phyloP scores from a whole-genome alignment of 2,797 vertebrate genomes.

The Heliangelus exortis region DNA sequence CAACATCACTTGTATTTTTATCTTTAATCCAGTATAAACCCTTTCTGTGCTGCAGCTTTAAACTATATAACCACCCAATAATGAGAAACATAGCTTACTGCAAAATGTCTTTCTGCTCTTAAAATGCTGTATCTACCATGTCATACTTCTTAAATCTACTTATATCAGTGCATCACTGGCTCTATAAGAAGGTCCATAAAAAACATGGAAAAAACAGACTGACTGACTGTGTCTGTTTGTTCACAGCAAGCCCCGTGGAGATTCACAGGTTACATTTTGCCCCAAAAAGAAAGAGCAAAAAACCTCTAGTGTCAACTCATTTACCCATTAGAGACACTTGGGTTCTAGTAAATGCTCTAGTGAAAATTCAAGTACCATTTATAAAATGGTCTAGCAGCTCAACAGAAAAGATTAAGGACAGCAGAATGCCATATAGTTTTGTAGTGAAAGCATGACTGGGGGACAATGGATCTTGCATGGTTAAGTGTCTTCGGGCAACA shows the following conservation, averaged over 20 bases:
- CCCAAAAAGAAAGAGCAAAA: neutral
- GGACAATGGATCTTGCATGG: neutral
- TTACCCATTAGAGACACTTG: neutral
- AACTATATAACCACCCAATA: neutral
- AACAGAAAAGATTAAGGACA: neutral
- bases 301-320: neutral
- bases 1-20: neutral
- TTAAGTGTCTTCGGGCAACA: neutral
- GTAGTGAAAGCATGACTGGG: fast-evolving
- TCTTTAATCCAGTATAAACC: neutral
- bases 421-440: neutral
- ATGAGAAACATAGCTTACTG: neutral
- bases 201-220: neutral
- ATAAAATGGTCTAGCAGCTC: neutral
- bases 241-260: neutral
- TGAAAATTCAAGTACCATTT: neutral
- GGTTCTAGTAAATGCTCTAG: neutral
- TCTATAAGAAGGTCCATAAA: neutral
- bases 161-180: neutral
- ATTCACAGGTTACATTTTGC: neutral
- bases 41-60: neutral
- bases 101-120: neutral
- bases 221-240: neutral
- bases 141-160: neutral
- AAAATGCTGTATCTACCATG: neutral